Conservation (phyloP, 2,113 vertebrate species). For the Rhynchomys soricoides region DNA sequence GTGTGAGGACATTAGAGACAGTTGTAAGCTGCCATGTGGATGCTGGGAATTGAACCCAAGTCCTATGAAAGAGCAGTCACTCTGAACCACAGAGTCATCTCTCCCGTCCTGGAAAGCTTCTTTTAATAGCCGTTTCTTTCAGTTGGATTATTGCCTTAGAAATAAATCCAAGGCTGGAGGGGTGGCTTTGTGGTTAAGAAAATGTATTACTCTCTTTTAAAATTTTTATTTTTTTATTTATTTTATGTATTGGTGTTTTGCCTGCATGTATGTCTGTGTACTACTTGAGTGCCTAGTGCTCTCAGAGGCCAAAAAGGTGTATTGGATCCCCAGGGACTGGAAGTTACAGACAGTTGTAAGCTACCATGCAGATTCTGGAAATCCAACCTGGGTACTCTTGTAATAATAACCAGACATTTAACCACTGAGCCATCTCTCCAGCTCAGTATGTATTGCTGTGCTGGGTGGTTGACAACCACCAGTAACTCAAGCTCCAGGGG, state of each 20-base stretch:
- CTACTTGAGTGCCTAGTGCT: neutral
- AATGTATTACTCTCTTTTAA: neutral
- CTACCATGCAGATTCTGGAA: neutral
- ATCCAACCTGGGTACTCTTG: neutral
- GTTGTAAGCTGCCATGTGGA: neutral
- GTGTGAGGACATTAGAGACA: neutral
- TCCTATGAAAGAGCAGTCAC: neutral
- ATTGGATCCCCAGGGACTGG: neutral
- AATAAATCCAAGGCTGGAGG: neutral
- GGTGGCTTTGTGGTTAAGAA: neutral
- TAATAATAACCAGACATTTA: neutral
- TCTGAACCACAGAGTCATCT: neutral
- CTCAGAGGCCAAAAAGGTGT: neutral
- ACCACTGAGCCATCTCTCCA: neutral
- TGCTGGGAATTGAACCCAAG: neutral
- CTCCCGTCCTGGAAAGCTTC: neutral
- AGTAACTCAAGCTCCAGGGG: neutral
- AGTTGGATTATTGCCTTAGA: conserved; percentile 43
- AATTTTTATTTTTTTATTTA: neutral
- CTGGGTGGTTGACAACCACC: neutral
- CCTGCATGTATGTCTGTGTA: neutral
- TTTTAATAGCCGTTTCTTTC: conserved; percentile 39
- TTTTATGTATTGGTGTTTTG: neutral
- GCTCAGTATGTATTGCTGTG: neutral
- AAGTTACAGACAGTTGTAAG: neutral